Evolutionary conservation across 2,113 vertebrate genomes (phyloP).

Genomic region (Eudyptes chrysolophus): DNA sequence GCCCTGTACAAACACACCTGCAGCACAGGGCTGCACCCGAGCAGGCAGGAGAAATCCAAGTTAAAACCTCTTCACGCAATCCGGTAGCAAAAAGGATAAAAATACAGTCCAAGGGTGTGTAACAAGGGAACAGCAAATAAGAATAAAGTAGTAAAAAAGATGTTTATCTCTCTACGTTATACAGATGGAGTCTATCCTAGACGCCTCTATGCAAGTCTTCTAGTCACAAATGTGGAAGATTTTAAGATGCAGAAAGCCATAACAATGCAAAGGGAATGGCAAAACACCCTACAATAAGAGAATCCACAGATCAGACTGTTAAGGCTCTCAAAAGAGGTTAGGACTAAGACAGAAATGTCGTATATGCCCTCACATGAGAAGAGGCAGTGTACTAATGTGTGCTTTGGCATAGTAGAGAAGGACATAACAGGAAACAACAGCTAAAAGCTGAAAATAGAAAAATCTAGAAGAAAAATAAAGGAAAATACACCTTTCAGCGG

Average conservation of each 20-base stretch:
- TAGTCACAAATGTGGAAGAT: not conserved
- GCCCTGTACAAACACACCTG: not conserved
- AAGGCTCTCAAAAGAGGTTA: not conserved
- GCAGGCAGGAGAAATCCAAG: not conserved
- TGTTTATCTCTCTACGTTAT: not conserved
- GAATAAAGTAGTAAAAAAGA: not conserved
- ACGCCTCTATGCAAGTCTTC: not conserved
- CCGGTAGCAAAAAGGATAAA: not conserved
- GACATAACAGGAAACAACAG: not conserved
- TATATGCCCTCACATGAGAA: not conserved
- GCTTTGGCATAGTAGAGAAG: not conserved
- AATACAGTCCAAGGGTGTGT: not conserved
- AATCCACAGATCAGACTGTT: not conserved
- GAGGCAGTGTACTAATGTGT: accelerated
- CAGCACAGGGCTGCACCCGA: not conserved
- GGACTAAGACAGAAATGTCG: not conserved
- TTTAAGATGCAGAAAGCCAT: not conserved
- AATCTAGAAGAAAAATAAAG: not conserved
- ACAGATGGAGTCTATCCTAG: not conserved
- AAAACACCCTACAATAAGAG: not conserved
- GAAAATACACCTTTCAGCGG: not conserved
- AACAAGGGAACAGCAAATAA: not conserved
- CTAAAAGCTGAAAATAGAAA: not conserved
- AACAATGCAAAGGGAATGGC: not conserved
- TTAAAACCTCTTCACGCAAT: not conserved